Percentiles rank a stretch among this genome's conserved stretches.
phyloP scores from a whole-genome alignment of 2,888 invertebrate species.

The Lepetodrilus schrolli region DNA sequence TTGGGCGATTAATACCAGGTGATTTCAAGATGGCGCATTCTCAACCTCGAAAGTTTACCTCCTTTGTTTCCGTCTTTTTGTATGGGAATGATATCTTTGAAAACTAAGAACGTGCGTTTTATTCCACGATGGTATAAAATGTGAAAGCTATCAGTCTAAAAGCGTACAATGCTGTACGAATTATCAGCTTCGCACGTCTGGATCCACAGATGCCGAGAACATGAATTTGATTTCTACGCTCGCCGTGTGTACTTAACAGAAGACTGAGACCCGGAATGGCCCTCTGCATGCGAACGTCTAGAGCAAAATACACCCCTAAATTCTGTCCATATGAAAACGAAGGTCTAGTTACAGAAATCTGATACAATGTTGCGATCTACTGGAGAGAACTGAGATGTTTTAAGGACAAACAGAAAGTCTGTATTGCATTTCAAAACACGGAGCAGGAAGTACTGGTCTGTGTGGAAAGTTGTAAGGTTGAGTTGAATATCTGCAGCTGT shows the following conservation, averaged over 20 bases:
- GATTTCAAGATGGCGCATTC: constrained; percentile 23
- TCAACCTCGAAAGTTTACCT: background rate
- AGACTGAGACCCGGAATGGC: background rate
- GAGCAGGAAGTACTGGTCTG: background rate
- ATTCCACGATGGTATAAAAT: constrained; percentile 23
- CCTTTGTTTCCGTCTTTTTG: constrained; percentile 16
- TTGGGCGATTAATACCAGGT: background rate
- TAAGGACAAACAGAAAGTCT: background rate
- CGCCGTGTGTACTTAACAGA: background rate
- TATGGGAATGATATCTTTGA: constrained; percentile 27
- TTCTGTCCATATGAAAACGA: background rate
- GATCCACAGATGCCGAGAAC: background rate
- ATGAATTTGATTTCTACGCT: too few relatives aligned
- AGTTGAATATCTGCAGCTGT: background rate
- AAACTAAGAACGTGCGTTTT: constrained; percentile 18
- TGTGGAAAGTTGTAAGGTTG: background rate
- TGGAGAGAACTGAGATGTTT: background rate
- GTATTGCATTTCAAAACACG: background rate
- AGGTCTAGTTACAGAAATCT: background rate
- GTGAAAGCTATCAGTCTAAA: constrained; percentile 22
- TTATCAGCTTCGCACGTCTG: background rate
- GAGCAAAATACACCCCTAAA: background rate
- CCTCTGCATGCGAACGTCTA: background rate
- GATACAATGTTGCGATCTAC: background rate
- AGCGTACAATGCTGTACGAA: constrained; percentile 17